Base-by-base conservation (phyloP, 2,888 invertebrate genomes). In the Sthenelais limicola region DNA sequence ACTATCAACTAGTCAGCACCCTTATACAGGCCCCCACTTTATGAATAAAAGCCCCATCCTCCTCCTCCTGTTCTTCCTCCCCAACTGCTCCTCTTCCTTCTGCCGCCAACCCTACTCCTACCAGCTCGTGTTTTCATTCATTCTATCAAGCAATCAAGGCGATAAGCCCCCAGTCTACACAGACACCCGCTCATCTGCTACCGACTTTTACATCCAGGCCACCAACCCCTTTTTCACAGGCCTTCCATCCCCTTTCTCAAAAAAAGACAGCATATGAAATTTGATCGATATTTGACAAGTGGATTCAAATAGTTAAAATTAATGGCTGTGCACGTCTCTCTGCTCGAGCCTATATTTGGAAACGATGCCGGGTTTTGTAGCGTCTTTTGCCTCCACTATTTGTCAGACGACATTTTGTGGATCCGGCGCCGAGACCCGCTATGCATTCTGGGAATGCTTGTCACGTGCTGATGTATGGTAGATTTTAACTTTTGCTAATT, bases 251-350 rank as follows among this genome's bases (percentile, higher is more conserved):
- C 62, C 62, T 28, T 62, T 26, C 38, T 18, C 56, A 56, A 56
- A 56, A 56, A 56, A 30, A 15, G n/a, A n/a, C n/a, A n/a, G 56
- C 56, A 24, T 62, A 62, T 35, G 62, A 62, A 62, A 62, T 62
- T 62, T 62, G 62, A 62, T 62, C 62, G 62, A 62, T 62, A 62
- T 62, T 62, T 62, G 62, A 62, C 62, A 62, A 62, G 62, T 62
- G 62, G 62, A 62, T 62, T 62, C 62, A 62, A 62, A 62, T 62
- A 62, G 62, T 62, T 62, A 24, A 62, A 62, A 62, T 62, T 62
- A 62, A 62, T 62, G 62, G 62, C 24, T 35, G 38, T 28, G 38
- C 38, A 62, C 43, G 38, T 43, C 21, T 38, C n/a, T 4, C n/a
- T 28, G n/a, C 24, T 35, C 43, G 38, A 26, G 43, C 38, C 62